Base-by-base conservation (phyloP, 2,888 invertebrate species). In the Brenthis hecate region DNA sequence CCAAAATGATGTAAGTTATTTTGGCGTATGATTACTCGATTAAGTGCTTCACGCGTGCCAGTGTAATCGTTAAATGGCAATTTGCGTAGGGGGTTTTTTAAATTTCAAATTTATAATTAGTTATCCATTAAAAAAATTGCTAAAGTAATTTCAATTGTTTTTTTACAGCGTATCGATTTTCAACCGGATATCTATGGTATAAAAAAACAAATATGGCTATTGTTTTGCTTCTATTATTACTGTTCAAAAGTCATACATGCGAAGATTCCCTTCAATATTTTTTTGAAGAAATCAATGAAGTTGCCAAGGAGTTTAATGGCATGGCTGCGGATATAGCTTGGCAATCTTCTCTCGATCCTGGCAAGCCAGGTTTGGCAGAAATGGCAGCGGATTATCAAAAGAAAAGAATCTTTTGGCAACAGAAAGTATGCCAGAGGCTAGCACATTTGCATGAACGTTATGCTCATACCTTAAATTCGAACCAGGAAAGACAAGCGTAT, bases 401-500 rank as follows among this genome's bases (percentile, higher is more conserved):
- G 67, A 76, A 80, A n/a, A 74, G 80, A 47, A 76, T 88, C 48
- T 53, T 32, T 68, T 91, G 93, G 92, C 85, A 88, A 74, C 78
- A 82, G 8, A 74, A 69, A 51, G 77, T 75, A 0, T 93, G 93
- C 66, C 73, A 74, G 47, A 74, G 74, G 61, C 72, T 92, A 72
- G 78, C 76, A 68, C 71, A 72, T 71, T 72, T 90, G 56, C 76
- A 76, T 53, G 75, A 76, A 3, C 72, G 65, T 67, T 77, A 84
- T 65, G 77, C 81, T 65, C 78, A 83, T 63, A 78, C 81, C 72
- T 70, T 91, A 43, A 88, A 88, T 62, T 74, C 62, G 23, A 85
- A 83, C 28, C 93, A 94, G 72, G 79, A 78, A 58, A 87, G 95
- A 70, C 94, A 94, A 88, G 81, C 94, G 63, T 94, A 93, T 84